Percentiles rank a stretch among this genome's conserved stretches.
Conservation (phyloP, 2,888 invertebrate species). For the Dioctria linearis region DNA sequence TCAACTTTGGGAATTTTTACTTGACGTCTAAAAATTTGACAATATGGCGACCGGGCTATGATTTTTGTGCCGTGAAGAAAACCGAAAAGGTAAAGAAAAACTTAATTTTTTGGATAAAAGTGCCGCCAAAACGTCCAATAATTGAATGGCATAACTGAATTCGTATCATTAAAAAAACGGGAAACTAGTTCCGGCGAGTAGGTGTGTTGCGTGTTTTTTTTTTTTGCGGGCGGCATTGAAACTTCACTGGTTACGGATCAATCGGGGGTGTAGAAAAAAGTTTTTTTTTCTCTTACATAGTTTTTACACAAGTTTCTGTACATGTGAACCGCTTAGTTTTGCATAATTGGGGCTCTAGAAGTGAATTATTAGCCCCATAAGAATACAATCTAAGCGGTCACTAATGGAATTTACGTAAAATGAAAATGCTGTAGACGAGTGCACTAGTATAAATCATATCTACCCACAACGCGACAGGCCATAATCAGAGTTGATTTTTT, state of each 20-base stretch:
- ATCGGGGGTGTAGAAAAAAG: conserved; percentile 33
- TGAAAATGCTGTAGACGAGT: not conserved
- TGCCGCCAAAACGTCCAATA: conserved; percentile 22
- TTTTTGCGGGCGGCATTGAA: conserved; percentile 53
- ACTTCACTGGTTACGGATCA: conserved; percentile 44
- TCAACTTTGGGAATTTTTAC: not conserved
- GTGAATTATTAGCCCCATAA: too few relatives aligned
- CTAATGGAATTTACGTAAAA: conserved; percentile 50
- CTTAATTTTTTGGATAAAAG: conserved; percentile 24
- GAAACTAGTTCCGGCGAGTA: conserved; percentile 27
- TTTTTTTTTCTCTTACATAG: not conserved
- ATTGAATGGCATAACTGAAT: conserved; percentile 29
- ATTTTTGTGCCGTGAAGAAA: conserved; percentile 36
- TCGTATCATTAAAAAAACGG: not conserved
- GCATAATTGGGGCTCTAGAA: not conserved
- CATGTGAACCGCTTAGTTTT: conserved; percentile 13
- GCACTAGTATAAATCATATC: conserved; percentile 25
- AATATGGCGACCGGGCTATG: conserved; percentile 62
- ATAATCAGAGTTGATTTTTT: not conserved
- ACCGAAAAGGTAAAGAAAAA: conserved; percentile 43
- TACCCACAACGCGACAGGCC: not conserved
- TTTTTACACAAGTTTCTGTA: conserved; percentile 8
- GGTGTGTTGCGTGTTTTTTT: conserved; percentile 39
- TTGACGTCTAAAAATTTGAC: conserved; percentile 53
- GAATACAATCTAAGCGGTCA: not conserved